Conservation (phyloP, 2,888 invertebrate genomes). For the Brenthis hecate region DNA sequence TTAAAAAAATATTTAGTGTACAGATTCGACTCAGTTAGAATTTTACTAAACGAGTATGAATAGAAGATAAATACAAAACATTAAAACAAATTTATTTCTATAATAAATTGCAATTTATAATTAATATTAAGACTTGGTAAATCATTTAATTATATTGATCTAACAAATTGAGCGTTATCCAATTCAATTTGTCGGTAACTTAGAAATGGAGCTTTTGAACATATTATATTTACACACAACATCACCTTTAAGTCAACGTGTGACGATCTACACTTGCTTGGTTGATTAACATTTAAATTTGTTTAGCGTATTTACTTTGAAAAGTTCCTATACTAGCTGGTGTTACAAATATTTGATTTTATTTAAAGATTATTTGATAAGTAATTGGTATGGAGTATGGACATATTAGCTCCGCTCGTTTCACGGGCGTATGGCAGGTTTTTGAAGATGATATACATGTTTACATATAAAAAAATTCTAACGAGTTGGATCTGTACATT, state of each 20-base stretch:
- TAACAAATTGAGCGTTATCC: constrained; percentile 26
- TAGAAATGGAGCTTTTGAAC: constrained; percentile 1
- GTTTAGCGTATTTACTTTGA: constrained; percentile 14
- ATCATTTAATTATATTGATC: constrained; percentile 24
- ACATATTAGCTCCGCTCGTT: neutral
- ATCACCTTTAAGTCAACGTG: neutral
- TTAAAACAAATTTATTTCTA: too few species aligned
- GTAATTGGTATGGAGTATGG: neutral
- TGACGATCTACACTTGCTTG: neutral
- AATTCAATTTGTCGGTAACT: constrained; percentile 26
- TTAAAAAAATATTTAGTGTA: neutral
- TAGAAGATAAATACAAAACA: too few species aligned
- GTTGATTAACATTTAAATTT: neutral
- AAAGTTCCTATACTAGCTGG: constrained; percentile 23
- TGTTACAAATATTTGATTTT: constrained; percentile 18
- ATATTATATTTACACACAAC: neutral
- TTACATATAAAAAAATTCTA: neutral
- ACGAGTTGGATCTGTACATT: too few species aligned
- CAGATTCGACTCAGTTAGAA: neutral
- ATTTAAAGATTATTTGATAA: constrained; percentile 9
- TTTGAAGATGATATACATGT: neutral
- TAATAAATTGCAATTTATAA: neutral
- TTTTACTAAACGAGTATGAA: neutral
- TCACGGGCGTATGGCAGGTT: neutral
- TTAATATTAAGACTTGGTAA: constrained; percentile 9